Evolutionary conservation across 2,113 vertebrate genomes (phyloP).

Genomic region (Mirounga angustirostris): DNA sequence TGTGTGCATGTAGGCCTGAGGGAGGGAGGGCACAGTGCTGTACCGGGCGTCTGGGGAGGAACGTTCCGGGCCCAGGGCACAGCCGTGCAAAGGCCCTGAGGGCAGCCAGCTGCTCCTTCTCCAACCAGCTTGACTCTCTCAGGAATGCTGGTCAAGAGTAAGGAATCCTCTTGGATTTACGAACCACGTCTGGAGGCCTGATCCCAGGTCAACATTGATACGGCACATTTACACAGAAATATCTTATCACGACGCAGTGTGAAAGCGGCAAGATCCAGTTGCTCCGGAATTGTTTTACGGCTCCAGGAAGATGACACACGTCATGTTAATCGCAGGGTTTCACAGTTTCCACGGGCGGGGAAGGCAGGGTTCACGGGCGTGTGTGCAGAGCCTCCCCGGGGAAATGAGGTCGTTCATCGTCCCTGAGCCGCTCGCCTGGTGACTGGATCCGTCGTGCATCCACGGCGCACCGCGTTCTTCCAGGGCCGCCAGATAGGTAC

Average conservation of each 20-base stretch:
- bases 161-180: neutral
- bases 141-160: fast-evolving
- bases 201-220: neutral
- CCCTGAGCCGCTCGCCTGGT: fast-evolving
- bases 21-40: fast-evolving
- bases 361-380: neutral
- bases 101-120: neutral
- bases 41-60: neutral
- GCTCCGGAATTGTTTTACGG: neutral
- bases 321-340: neutral
- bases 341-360: neutral
- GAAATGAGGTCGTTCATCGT: neutral
- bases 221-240: neutral
- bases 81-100: neutral
- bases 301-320: neutral
- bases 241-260: neutral
- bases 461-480: fast-evolving
- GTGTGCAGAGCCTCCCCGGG: neutral
- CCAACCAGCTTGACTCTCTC: fast-evolving
- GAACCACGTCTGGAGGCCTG: neutral
- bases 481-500: neutral
- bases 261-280: fast-evolving
- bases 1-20: fast-evolving
- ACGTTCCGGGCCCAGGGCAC: fast-evolving
- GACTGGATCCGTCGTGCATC: neutral